Evolutionary conservation across 2,797 vertebrate species (phyloP).

Genomic region (Fundulus diaphanus): DNA sequence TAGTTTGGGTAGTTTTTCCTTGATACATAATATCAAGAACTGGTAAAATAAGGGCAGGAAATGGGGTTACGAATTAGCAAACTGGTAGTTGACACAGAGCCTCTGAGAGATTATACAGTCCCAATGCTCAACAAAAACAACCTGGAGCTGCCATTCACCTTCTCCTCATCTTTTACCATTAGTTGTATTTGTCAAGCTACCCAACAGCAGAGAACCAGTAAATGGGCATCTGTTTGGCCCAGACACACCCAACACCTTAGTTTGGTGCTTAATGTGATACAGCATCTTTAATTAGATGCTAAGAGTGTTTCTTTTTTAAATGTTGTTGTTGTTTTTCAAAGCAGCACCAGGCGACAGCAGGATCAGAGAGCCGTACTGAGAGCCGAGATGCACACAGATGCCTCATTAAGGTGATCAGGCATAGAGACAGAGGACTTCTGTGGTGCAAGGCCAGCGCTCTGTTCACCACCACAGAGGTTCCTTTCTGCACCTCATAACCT

Average conservation of each 20-base stretch:
- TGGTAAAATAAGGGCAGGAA: neutral
- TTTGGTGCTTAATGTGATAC: slow-evolving; percentile 58
- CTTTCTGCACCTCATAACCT: slow-evolving; percentile 71
- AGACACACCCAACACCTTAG: slow-evolving; percentile 38
- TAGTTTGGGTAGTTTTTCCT: too few species aligned
- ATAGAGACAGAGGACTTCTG: slow-evolving; percentile 79
- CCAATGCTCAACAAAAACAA: slow-evolving; percentile 17
- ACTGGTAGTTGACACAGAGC: neutral
- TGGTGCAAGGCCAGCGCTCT: slow-evolving; percentile 70
- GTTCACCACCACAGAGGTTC: slow-evolving; percentile 75
- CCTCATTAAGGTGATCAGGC: slow-evolving; percentile 81
- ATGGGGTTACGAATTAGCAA: neutral
- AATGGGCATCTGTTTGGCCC: slow-evolving; percentile 71
- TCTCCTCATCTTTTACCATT: slow-evolving; percentile 26
- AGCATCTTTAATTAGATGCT: slow-evolving; percentile 51
- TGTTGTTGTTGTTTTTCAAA: slow-evolving; percentile 71
- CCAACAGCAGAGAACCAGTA: slow-evolving; percentile 37
- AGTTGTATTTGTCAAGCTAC: slow-evolving; percentile 36
- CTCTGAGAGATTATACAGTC: slow-evolving; percentile 13
- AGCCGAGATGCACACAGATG: slow-evolving; percentile 72
- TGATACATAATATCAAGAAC: neutral
- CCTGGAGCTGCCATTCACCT: slow-evolving; percentile 23
- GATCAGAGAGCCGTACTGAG: slow-evolving; percentile 58
- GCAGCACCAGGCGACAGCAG: slow-evolving; percentile 55
- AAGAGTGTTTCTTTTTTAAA: slow-evolving; percentile 47